phyloP scores from a whole-genome alignment of 1,140 invertebrate species.

The Eubasilissa regina region DNA sequence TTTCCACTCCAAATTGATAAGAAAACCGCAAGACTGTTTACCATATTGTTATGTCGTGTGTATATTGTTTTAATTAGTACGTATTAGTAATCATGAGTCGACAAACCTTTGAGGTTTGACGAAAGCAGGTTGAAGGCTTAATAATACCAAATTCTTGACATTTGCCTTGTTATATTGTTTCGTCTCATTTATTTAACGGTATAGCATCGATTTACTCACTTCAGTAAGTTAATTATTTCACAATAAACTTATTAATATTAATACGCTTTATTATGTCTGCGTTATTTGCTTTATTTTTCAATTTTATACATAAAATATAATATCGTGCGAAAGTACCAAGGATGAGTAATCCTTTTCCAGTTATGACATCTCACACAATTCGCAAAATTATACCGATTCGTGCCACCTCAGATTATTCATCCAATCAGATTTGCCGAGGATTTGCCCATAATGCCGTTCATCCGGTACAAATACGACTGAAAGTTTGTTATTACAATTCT shows the following conservation, averaged over 20 bases:
- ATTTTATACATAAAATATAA: too few relatives aligned
- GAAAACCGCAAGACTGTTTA: constrained; percentile 40
- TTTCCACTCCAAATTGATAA: constrained; percentile 33
- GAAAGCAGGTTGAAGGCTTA: not conserved
- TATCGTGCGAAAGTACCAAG: too few relatives aligned
- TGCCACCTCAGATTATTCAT: constrained; percentile 43
- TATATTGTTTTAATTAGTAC: constrained; percentile 33
- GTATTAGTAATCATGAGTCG: not conserved
- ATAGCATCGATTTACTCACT: too few relatives aligned
- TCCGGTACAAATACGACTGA: constrained; percentile 21
- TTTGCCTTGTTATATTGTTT: too few relatives aligned
- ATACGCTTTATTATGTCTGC: too few relatives aligned
- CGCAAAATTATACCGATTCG: constrained; percentile 5
- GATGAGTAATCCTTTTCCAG: constrained; percentile 14
- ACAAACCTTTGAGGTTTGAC: constrained; percentile 28
- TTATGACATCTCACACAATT: constrained; percentile 31
- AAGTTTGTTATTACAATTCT: constrained; percentile 41
- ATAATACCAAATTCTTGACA: too few relatives aligned
- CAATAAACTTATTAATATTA: too few relatives aligned
- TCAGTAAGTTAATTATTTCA: too few relatives aligned
- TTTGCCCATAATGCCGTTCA: constrained; percentile 27
- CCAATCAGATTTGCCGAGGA: constrained; percentile 43
- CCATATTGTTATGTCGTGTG: not conserved
- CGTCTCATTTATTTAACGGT: too few relatives aligned
- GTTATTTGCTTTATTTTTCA: too few relatives aligned